These are phyloP conservation scores for Tetraneura akinire DNA, from an alignment of 1,140 invertebrate species.

Conservation along the genomic window DNA sequence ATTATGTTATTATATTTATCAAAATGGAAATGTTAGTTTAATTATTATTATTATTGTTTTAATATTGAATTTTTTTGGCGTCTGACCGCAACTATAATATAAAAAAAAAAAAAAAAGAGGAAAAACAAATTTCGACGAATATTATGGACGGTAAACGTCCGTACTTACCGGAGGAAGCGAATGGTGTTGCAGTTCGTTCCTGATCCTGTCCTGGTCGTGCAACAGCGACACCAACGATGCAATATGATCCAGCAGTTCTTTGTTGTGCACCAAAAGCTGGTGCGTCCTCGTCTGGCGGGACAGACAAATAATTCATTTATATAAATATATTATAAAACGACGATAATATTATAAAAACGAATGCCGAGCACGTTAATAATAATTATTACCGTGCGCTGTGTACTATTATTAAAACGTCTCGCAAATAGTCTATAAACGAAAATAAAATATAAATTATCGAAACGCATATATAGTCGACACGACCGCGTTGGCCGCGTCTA, in stretches of 20 bases:
- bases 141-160: too few species aligned
- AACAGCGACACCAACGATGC: slow-evolving; percentile 81
- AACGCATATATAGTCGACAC: neutral
- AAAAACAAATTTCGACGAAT: neutral
- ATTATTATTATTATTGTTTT: too few species aligned
- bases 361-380: neutral
- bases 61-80: too few species aligned
- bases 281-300: slow-evolving; percentile 81
- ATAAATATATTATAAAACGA: too few species aligned
- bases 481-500: slow-evolving; percentile 24
- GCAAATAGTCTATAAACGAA: too few species aligned
- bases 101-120: too few species aligned
- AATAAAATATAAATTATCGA: neutral
- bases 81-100: too few species aligned
- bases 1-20: too few species aligned
- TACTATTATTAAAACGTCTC: too few species aligned
- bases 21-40: neutral
- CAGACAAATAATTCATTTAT: too few species aligned
- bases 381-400: neutral
- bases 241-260: slow-evolving; percentile 91
- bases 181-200: slow-evolving; percentile 42
- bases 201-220: slow-evolving; percentile 71
- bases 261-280: slow-evolving; percentile 90
- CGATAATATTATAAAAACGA: slow-evolving; percentile 22
- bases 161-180: slow-evolving; percentile 40